Evolutionary conservation across 2,797 vertebrate species (phyloP).

Genomic region (Eleutherodactylus coqui): DNA sequence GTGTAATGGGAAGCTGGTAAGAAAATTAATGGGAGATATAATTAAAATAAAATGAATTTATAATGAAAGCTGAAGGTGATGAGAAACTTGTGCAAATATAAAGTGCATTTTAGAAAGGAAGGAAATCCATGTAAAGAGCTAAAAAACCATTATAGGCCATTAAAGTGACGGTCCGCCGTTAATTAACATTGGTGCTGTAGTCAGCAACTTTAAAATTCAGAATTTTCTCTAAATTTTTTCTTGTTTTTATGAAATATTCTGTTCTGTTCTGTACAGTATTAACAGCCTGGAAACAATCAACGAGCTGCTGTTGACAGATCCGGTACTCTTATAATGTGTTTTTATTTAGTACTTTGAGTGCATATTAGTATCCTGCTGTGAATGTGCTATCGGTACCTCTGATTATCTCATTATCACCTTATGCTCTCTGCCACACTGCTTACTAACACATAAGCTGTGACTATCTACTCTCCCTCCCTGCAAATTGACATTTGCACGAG

Average conservation of each 20-base stretch:
- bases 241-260: neutral
- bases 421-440: neutral
- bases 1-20: conserved; percentile 9
- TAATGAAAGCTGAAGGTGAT: neutral
- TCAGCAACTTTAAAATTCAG: neutral
- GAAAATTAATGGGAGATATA: conserved; percentile 14
- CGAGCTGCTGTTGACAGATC: neutral
- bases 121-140: neutral
- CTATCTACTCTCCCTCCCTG: too few relatives aligned
- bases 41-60: conserved; percentile 11
- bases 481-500: too few relatives aligned
- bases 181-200: neutral
- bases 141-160: neutral
- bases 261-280: neutral
- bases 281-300: neutral
- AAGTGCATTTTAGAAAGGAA: neutral
- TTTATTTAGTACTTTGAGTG: neutral
- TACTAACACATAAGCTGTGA: too few relatives aligned
- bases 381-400: neutral
- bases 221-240: neutral
- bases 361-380: neutral
- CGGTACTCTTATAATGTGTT: neutral
- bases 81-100: neutral
- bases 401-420: neutral
- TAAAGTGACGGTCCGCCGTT: neutral